Conservation (phyloP, 2,113 vertebrate species). For the Cisticola juncidis region DNA sequence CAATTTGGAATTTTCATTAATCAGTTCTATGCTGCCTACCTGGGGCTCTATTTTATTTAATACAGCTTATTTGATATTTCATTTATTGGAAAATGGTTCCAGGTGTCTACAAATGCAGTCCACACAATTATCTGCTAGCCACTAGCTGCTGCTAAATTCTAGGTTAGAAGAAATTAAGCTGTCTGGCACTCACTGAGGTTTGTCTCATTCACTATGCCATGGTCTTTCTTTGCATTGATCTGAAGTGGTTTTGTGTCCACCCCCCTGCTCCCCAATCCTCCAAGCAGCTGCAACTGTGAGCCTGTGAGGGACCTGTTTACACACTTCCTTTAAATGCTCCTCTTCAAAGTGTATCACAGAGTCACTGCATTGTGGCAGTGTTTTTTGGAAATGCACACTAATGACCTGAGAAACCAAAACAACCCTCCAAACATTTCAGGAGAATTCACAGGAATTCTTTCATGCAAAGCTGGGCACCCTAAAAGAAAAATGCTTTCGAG, state of each 20-base stretch:
- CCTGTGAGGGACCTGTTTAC: not conserved
- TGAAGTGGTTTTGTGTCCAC: not conserved
- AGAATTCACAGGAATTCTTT: slow-evolving; percentile 64
- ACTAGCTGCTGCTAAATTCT: slow-evolving; percentile 48
- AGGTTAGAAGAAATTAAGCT: slow-evolving; percentile 55
- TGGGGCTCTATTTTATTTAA: not conserved
- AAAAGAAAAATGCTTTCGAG: slow-evolving; percentile 71
- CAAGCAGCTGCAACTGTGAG: not conserved
- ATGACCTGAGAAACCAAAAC: slow-evolving; percentile 37
- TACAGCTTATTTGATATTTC: not conserved
- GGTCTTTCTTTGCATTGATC: slow-evolving; percentile 50
- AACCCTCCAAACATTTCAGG: slow-evolving; percentile 27
- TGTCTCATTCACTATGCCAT: slow-evolving; percentile 15
- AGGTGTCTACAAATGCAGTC: slow-evolving; percentile 1
- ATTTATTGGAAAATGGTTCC: not conserved
- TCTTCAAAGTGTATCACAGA: not conserved
- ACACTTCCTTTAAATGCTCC: not conserved
- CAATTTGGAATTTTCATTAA: not conserved
- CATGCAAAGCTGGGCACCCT: slow-evolving; percentile 68
- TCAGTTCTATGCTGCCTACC: not conserved
- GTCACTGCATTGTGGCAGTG: not conserved
- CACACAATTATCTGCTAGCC: slow-evolving; percentile 47
- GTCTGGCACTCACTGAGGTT: slow-evolving; percentile 1
- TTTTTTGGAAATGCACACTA: not conserved
- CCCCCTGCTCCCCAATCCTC: not conserved